Base-by-base conservation (phyloP, 2,113 vertebrate genomes). In the Puntigrus tetrazona region DNA sequence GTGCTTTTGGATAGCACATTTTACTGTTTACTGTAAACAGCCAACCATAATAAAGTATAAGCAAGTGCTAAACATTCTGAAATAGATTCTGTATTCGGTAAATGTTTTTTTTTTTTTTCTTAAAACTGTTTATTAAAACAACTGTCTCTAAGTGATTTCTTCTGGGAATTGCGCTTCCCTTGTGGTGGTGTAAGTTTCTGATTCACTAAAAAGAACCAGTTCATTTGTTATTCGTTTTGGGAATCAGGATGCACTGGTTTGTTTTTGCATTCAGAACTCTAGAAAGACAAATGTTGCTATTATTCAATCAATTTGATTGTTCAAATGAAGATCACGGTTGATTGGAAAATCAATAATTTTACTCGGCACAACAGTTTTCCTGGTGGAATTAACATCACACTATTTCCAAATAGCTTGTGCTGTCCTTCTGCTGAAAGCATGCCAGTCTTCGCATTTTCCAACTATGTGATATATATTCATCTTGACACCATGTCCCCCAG, bases 401-500 rank as follows among this genome's bases (percentile, higher is more conserved):
- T 77, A 65, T 84, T 75, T 75, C 72, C 43, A 43, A 41, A 43
- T 22, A 16, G 38, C n/a, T 38, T 72, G 36, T n/a, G 69, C 72
- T 27, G 14, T 29, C 45, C 18, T 34, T 52, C 52, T n/a, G 45
- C 14, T 4, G 41, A 47, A 43, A 25, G 25, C 74, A 52, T 9
- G 10, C 29, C 63, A 67, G 70, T 73, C 38, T 50, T 36, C 34
- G 22, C 67, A 11, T 57, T 57, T 57, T 57, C 52, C 52, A 57
- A 9, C 52, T n/a, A 7, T 65, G 31, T 70, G 14, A 75, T 47
- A 8, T 47, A 47, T 50, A 75, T 50, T 75, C 41, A 50, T 50
- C 25, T 29, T 20, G 43, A 50, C 73, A 75, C 7, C 3, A 45
- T 73, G 41, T 43, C n/a, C 41, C 27, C 63, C 29, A 29, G 63